These are phyloP conservation scores for Pomacea canaliculata DNA, from an alignment of 2,888 invertebrate species.

Conservation along the genomic window DNA sequence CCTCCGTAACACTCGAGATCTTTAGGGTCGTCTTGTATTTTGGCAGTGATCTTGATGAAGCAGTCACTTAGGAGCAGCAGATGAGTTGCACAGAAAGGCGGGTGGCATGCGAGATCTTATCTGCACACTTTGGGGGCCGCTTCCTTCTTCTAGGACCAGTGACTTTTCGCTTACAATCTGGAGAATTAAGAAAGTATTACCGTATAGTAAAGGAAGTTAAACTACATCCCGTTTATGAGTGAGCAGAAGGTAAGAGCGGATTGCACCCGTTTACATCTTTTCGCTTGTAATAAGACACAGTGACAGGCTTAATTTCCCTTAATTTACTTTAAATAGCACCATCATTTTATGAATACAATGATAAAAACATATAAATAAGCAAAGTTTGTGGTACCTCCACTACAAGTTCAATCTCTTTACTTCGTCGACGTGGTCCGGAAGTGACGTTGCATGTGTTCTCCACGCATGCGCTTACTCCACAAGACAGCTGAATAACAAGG, in stretches of 20 bases:
- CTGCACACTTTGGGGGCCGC: constrained; percentile 7
- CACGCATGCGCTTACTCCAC: constrained; percentile 42
- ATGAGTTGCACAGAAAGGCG: constrained; percentile 38
- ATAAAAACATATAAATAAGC: too few relatives aligned
- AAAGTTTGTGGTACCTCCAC: constrained; percentile 32
- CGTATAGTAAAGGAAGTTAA: too few relatives aligned
- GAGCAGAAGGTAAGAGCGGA: too few relatives aligned
- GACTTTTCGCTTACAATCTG: neutral
- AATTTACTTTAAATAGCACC: too few relatives aligned
- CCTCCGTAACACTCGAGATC: constrained; percentile 31
- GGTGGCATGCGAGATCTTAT: constrained; percentile 37
- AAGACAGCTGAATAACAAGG: constrained; percentile 39
- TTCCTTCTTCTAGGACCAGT: constrained; percentile 14
- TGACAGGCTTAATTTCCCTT: too few relatives aligned
- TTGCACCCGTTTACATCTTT: too few relatives aligned
- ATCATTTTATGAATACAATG: too few relatives aligned
- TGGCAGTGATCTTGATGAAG: constrained; percentile 22
- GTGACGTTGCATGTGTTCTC: constrained; percentile 35
- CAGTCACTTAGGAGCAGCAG: constrained; percentile 30
- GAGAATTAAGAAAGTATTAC: too few relatives aligned
- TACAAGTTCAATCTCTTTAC: constrained; percentile 32
- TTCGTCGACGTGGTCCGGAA: constrained; percentile 38
- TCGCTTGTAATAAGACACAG: too few relatives aligned
- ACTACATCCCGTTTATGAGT: too few relatives aligned
- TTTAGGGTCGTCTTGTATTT: constrained; percentile 14